phyloP scores from a whole-genome alignment of 2,888 invertebrate species.

The Netelia inedita region DNA sequence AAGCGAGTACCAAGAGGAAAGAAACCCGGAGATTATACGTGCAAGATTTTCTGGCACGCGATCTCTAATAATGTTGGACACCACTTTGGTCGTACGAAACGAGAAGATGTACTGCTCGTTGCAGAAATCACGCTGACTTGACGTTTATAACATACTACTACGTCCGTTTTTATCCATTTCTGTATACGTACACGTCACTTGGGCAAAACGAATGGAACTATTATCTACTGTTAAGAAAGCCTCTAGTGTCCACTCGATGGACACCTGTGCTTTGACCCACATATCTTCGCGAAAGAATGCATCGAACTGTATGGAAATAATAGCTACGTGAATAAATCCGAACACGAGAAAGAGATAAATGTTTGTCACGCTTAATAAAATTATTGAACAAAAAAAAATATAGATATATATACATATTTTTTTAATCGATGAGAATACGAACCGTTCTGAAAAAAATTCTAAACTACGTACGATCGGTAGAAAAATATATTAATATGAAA shows the following conservation, averaged over 20 bases:
- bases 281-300: conserved; percentile 52
- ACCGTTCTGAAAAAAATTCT: too few relatives aligned
- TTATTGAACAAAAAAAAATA: not conserved
- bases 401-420: too few relatives aligned
- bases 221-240: conserved; percentile 66
- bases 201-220: conserved; percentile 47
- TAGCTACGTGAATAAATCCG: too few relatives aligned
- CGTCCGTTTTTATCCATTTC: conserved; percentile 28
- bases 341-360: not conserved
- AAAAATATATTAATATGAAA: too few relatives aligned
- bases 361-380: not conserved
- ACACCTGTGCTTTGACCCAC: conserved; percentile 68
- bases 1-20: conserved; percentile 19
- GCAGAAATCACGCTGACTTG: conserved; percentile 61
- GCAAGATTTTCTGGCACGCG: conserved; percentile 60
- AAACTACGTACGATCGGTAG: too few relatives aligned
- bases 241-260: conserved; percentile 51
- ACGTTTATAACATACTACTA: conserved; percentile 47
- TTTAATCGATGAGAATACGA: too few relatives aligned
- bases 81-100: conserved; percentile 8
- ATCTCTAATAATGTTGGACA: conserved; percentile 23
- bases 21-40: conserved; percentile 28
- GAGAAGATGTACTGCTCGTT: conserved; percentile 12
- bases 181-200: conserved; percentile 7
- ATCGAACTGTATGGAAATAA: not conserved